Evolutionary conservation across 2,888 invertebrate genomes (phyloP), one percentile per base, ranked within the genome.

Genomic region (Diogma glabrata): DNA sequence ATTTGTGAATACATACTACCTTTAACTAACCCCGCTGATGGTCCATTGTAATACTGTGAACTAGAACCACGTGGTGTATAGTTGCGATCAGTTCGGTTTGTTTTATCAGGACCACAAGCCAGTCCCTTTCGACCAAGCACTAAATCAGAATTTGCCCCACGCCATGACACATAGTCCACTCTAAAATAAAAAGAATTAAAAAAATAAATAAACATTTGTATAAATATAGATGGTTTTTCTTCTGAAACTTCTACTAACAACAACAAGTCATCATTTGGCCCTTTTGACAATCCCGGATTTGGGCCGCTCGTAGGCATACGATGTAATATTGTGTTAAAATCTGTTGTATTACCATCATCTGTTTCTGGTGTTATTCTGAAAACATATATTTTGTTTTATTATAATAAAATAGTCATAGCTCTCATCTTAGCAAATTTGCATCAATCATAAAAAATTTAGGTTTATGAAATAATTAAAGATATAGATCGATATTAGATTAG

Each of bases 141-240:
- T 14, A 82, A 67, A 47, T 75, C 75, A 0, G 81, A 78, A 67
- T 88, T 83, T 0, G 87, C 82, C 1, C 89, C 89, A 57, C 83
- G 82, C 88, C 89, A 89, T 4, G 87, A 81, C 47, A 87, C 76
- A 63, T 90, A 90, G 62, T 89, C 87, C 55, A 81, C 80, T 53
- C 88, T 89, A 63, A 51, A 51, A 20, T 26, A n/a, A n/a, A n/a
- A n/a, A 14, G 8, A 47, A 26, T 20, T n/a, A n/a, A n/a, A n/a
- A n/a, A 49, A 23, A 43, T 50, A 24, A 47, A 30, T 22, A 50
- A 47, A 16, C 36, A 49, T 43, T 46, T 49, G 19, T 47, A 43
- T 46, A 50, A 23, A 46, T 40, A 48, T 43, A 52, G 19, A 16
- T 10, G 43, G 20, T 10, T 24, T 20, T 3, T 45, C 7, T 36